Conservation (phyloP, 2,113 vertebrate genomes). For the Pavo muticus region DNA sequence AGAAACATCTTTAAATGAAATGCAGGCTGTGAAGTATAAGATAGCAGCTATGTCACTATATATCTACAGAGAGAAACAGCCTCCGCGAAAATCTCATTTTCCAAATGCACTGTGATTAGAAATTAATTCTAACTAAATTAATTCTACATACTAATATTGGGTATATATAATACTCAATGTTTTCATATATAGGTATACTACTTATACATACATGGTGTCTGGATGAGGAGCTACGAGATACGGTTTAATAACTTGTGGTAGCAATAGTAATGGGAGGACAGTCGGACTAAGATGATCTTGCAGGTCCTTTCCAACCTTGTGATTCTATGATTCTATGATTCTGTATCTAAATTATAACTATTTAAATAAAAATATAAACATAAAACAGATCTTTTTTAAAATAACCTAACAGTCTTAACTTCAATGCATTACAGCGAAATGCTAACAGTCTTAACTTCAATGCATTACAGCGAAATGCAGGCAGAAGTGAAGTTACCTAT, state of each 20-base stretch:
- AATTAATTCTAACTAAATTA: background rate
- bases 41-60: background rate
- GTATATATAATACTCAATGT: background rate
- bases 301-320: no score
- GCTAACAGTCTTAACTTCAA: background rate
- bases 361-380: background rate
- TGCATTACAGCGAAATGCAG: background rate
- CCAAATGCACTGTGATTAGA: background rate
- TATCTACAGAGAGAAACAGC: background rate
- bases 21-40: background rate
- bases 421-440: no score
- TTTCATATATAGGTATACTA: background rate
- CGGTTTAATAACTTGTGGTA: no score
- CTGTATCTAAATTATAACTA: background rate
- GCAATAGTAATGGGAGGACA: no score
- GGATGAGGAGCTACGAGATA: no score
- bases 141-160: background rate
- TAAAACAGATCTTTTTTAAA: background rate
- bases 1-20: background rate
- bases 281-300: no score
- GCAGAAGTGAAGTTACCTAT: background rate
- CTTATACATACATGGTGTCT: background rate
- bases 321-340: no score
- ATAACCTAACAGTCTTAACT: background rate
- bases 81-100: background rate